These are phyloP conservation scores for Poecilia wingei DNA, from an alignment of 2,797 vertebrate species.

Conservation along the genomic window DNA sequence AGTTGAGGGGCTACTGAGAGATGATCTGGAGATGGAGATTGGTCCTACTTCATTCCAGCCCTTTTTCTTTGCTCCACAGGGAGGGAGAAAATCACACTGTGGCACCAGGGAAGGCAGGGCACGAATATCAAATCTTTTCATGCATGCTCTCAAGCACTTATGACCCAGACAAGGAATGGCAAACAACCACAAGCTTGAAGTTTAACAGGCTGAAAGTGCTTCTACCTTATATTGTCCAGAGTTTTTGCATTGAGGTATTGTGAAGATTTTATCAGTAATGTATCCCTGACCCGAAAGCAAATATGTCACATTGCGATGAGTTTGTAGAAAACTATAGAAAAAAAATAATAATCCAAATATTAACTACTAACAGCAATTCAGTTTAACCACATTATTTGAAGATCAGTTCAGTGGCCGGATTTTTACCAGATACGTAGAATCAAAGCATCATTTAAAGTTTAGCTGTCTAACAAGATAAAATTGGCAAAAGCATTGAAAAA, in stretches of 20 bases:
- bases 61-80: conserved; percentile 62
- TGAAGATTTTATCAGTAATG: not conserved
- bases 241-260: not conserved
- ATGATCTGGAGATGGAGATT: conserved; percentile 84
- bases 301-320: not conserved
- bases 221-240: not conserved
- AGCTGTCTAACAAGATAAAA: not conserved
- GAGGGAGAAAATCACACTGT: conserved; percentile 77
- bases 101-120: conserved; percentile 81
- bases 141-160: conserved; percentile 57
- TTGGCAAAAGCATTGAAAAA: not conserved
- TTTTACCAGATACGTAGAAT: not conserved
- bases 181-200: conserved; percentile 18
- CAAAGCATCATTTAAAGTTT: not conserved
- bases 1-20: conserved; percentile 78
- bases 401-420: not conserved
- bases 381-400: not conserved
- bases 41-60: conserved; percentile 62
- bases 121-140: conserved; percentile 72
- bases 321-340: not conserved
- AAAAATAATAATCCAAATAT: not conserved
- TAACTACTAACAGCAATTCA: not conserved
- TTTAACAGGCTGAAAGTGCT: conserved; percentile 28
- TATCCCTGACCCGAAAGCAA: not conserved
- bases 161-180: conserved; percentile 46